phyloP scores from a whole-genome alignment of 37 sponge, comb jelly and placozoan genomes.

The Aplysina aerophoba region DNA sequence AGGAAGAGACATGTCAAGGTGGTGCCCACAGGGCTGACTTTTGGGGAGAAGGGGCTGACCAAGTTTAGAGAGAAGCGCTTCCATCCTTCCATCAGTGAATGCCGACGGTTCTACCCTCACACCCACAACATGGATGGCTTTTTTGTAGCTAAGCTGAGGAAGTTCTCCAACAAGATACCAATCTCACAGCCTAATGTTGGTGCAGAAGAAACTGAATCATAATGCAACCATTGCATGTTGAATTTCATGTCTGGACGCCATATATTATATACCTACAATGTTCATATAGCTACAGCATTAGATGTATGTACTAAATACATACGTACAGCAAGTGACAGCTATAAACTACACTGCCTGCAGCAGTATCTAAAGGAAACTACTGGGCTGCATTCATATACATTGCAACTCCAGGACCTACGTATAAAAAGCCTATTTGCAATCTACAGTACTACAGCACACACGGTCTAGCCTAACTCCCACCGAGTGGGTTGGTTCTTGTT shows the following conservation, averaged over 20 bases:
- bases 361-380: no score
- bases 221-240: neutral
- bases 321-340: no score
- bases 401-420: no score
- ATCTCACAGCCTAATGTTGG: neutral
- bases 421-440: no score
- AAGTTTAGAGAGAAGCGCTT: constrained; percentile 87
- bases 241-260: neutral
- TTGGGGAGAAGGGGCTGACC: constrained; percentile 89
- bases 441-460: no score
- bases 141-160: constrained; percentile 96
- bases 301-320: no score
- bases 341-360: no score
- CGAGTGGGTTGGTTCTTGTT: neutral
- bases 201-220: neutral
- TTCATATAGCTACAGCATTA: no score
- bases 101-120: constrained; percentile 93
- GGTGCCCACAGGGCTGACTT: constrained; percentile 83
- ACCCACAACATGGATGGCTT: constrained; percentile 99
- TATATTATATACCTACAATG: neutral
- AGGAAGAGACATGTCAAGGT: constrained; percentile 87
- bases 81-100: constrained; percentile 84
- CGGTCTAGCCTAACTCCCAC: no score
- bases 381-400: no score
- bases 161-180: constrained; percentile 72